These are phyloP conservation scores for Catharus bicknelli DNA, from an alignment of 2,113 vertebrate genomes.

Conservation along the genomic window DNA sequence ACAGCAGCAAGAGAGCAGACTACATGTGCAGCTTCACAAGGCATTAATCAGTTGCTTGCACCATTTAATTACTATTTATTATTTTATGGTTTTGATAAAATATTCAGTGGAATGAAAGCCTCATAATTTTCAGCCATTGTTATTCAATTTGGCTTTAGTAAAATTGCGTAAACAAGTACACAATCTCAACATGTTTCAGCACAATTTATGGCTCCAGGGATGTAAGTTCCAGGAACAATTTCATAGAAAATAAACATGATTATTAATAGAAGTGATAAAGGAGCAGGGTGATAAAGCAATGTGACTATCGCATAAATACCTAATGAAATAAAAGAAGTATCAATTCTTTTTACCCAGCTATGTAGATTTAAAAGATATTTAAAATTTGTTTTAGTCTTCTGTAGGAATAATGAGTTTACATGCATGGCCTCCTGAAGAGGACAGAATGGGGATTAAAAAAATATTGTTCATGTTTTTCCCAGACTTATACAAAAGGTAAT, in stretches of 20 bases:
- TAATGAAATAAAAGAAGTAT: not conserved
- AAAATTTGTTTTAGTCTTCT: not conserved
- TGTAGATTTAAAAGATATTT: not conserved
- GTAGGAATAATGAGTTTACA: not conserved
- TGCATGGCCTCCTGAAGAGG: not conserved
- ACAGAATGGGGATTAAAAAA: not conserved
- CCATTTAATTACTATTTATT: slow-evolving; percentile 52
- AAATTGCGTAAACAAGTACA: slow-evolving; percentile 15
- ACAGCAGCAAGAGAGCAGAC: slow-evolving; percentile 23
- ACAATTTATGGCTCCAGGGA: slow-evolving; percentile 34
- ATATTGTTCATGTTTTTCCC: not conserved
- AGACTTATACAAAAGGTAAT: not conserved
- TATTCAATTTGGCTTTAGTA: slow-evolving; percentile 32
- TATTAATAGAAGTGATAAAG: slow-evolving; percentile 43
- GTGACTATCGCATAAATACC: not conserved
- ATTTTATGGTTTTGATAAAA: slow-evolving; percentile 26
- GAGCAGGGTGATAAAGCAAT: slow-evolving; percentile 13
- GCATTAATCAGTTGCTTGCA: not conserved
- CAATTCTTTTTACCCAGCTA: not conserved
- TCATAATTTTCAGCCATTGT: slow-evolving; percentile 20
- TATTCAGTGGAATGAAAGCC: slow-evolving; percentile 36
- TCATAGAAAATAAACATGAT: slow-evolving; percentile 16
- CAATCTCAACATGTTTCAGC: slow-evolving; percentile 17
- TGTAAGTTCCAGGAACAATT: slow-evolving; percentile 25
- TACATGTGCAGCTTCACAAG: not conserved